phyloP scores from a whole-genome alignment of 2,797 vertebrate species.

The Coranthus polyacanthus region DNA sequence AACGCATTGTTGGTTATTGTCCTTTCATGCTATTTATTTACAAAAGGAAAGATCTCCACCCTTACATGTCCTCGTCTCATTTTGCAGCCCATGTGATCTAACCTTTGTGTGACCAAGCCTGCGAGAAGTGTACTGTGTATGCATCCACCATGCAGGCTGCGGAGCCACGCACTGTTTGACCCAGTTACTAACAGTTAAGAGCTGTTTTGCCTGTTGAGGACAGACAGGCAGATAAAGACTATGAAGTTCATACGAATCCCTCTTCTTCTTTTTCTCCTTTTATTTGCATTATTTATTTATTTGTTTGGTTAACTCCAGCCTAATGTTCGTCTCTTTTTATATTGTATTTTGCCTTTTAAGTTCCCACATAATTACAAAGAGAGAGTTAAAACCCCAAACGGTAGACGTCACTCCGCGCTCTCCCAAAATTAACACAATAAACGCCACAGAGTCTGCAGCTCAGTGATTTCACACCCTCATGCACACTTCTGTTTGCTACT shows the following conservation, averaged over 20 bases:
- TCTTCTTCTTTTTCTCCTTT: no score
- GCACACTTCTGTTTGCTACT: constrained; percentile 42
- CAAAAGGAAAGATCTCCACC: constrained; percentile 5
- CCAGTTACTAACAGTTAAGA: constrained; percentile 34
- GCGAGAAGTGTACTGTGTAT: constrained; percentile 14
- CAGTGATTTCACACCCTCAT: constrained; percentile 53
- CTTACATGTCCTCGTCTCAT: constrained; percentile 7
- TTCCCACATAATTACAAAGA: constrained; percentile 31
- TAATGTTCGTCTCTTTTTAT: constrained; percentile 6
- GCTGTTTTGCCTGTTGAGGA: neutral
- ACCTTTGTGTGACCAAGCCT: constrained; percentile 25
- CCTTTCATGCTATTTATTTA: constrained; percentile 16
- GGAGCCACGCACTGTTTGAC: constrained; percentile 31
- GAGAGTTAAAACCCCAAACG: constrained; percentile 31
- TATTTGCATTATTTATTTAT: no score
- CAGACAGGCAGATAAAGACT: no score
- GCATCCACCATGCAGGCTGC: constrained; percentile 4
- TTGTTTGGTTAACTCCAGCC: no score
- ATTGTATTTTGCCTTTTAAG: constrained; percentile 6
- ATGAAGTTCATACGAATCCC: no score
- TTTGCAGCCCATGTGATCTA: constrained; percentile 12
- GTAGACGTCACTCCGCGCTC: constrained; percentile 34
- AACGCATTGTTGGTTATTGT: constrained; percentile 12
- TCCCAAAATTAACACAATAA: constrained; percentile 70
- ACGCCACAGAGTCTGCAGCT: constrained; percentile 53